Base-by-base conservation (phyloP, 2,797 vertebrate genomes). In the Valencia hispanica region DNA sequence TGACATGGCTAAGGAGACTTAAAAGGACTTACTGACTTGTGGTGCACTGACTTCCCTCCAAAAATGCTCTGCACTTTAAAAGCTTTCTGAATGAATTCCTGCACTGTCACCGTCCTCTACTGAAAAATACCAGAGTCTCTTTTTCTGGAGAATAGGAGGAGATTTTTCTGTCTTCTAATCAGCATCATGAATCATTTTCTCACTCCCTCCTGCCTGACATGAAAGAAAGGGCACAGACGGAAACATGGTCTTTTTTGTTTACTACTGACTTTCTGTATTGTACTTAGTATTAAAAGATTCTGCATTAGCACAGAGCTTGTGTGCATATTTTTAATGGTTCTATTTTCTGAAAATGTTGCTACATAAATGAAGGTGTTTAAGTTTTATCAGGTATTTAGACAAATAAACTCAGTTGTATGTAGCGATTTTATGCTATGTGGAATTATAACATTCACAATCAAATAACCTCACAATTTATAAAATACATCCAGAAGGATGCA, bases 261-360 rank as follows among this genome's bases (percentile, higher is more conserved):
- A 91, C 83, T 75, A 86, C 87, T 79, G 76, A 89, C 90, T 90
- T 92, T 94, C 89, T 94, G 89, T 94, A 92, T 93, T 91, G 84
- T 92, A 88, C 80, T 90, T 91, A 90, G 89, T 88, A 94, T 94
- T 94, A 94, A 95, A 94, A 80, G 55, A 91, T 90, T 91, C 80
- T 87, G 82, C 91, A 88, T 90, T 84, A 88, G 89, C 86, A 83
- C 72, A 73, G 69, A 75, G 30, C 68, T 73, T 66, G 77, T 82
- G 45, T 80, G 27, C 20, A 68, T 72, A 39, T 50, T 80, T 79
- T 79, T 36, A 22, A 39, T 65, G 34, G 25, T 18, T 55, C 12
- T 41, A 18, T 30, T 41, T 14, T 65, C 34, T 43, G 70, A 14
- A 74, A 43, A 59, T 76, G 15, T 72, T 61, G 68, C n/a, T 39